These are phyloP conservation scores for Heliconius hermathena DNA, from an alignment of 1,140 invertebrate genomes.

Conservation along the genomic window DNA sequence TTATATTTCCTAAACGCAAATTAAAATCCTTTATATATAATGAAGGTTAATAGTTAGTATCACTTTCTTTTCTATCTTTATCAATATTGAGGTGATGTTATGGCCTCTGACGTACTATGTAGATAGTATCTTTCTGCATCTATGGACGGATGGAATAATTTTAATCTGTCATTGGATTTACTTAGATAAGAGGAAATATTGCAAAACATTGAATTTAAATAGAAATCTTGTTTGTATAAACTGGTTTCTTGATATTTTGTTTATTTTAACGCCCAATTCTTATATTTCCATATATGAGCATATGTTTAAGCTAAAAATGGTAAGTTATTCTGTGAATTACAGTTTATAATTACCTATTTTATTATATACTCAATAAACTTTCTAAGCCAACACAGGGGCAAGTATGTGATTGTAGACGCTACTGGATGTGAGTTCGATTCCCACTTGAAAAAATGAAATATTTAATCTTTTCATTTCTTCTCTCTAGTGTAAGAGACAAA, in stretches of 20 bases:
- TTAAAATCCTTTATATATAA: background rate
- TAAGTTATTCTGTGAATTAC: conserved; percentile 11
- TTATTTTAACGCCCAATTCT: conserved; percentile 17
- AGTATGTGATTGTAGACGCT: too few relatives aligned
- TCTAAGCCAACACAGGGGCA: too few relatives aligned
- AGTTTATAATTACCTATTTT: background rate
- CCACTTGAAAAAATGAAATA: too few relatives aligned
- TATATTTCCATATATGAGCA: background rate
- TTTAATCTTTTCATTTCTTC: too few relatives aligned
- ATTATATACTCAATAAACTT: background rate
- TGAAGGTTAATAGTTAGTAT: background rate
- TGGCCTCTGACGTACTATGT: background rate
- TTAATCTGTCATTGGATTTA: conserved; percentile 11
- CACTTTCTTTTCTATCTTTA: background rate
- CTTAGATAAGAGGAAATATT: conserved; percentile 5
- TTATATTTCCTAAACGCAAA: background rate
- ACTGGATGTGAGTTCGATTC: too few relatives aligned
- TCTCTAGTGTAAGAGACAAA: too few relatives aligned
- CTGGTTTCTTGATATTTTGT: conserved; percentile 14
- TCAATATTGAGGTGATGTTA: background rate
- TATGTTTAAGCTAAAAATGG: conserved; percentile 8
- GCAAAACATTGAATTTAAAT: background rate
- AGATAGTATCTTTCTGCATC: background rate
- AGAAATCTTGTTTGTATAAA: conserved; percentile 1
- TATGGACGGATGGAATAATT: background rate